Evolutionary conservation across 2,113 vertebrate species (phyloP), one percentile per base, ranked within the genome.

Genomic region (Terrapene triunguis): DNA sequence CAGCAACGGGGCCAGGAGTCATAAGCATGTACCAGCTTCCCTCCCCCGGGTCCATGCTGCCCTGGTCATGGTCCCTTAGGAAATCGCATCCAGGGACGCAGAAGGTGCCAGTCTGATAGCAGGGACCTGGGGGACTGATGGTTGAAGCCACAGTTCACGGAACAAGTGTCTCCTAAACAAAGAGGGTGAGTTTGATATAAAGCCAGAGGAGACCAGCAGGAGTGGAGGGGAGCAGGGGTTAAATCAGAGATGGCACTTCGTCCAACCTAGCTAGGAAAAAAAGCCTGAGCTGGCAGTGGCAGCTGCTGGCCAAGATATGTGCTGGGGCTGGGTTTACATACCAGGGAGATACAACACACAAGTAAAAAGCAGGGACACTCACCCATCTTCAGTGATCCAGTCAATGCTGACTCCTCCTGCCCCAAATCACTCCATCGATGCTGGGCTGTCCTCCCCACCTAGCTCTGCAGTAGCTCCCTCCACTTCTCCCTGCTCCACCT

Each of bases 401-500:
- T 5, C 29, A 13, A 32, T 5, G 27, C 29, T 13, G 27, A 32
- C 29, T 29, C 29, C 12, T 29, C 57, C 57, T 13, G 11, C 57
- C 11, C 29, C 29, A 32, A 62, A 32, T 62, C 57, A 32, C 29
- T 32, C 57, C 57, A 32, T 32, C 57, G 7, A 14, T 62, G 29
- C 57, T 29, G 57, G 13, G 29, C 57, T 62, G 57, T 62, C 29
- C 57, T 62, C 27, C 27, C 25, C 24, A 10, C 11, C 57, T 5
- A 13, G 11, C 57, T 29, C 82, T 55, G 21, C 79, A 51, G 2
- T 19, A 29, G 44, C 42, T 51, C 13, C 1, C 55, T 32, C 82
- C 92, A 50, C 79, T 1, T 0, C 25, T 4, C 0, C 1, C 57
- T 47, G 2, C 50, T 29, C 89, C 32, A 3, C 53, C 79, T 84